Evolutionary conservation across 1,140 invertebrate genomes (phyloP).

Genomic region (Calliphora vicina): DNA sequence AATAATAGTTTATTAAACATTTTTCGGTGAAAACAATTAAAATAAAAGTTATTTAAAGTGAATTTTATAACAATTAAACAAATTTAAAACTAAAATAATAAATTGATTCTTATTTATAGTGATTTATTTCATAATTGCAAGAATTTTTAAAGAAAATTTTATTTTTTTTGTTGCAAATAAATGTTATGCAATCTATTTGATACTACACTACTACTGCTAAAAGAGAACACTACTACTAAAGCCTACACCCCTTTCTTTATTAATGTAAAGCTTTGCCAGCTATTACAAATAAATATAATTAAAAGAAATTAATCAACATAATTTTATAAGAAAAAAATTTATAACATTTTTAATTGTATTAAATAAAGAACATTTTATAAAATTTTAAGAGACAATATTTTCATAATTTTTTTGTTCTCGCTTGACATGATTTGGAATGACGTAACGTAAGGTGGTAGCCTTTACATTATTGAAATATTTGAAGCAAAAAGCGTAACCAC

Average conservation of each 20-base stretch:
- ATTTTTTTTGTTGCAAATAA: not conserved
- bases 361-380: not conserved
- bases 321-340: no score
- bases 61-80: not conserved
- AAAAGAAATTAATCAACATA: no score
- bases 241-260: not conserved
- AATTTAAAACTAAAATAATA: not conserved
- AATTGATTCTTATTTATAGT: no score
- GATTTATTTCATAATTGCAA: no score
- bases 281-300: no score
- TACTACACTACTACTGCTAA: not conserved
- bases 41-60: not conserved
- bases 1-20: not conserved
- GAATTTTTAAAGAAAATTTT: no score
- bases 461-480: no score
- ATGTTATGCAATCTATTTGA: not conserved
- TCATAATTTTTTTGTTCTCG: not conserved
- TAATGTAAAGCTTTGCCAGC: not conserved
- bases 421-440: not conserved
- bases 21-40: not conserved
- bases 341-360: not conserved
- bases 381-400: no score
- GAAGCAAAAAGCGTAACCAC: no score
- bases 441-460: not conserved
- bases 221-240: not conserved